Evolutionary conservation across 2,113 vertebrate species (phyloP), one percentile per base, ranked within the genome.

Genomic region (Eleginops maclovinus): DNA sequence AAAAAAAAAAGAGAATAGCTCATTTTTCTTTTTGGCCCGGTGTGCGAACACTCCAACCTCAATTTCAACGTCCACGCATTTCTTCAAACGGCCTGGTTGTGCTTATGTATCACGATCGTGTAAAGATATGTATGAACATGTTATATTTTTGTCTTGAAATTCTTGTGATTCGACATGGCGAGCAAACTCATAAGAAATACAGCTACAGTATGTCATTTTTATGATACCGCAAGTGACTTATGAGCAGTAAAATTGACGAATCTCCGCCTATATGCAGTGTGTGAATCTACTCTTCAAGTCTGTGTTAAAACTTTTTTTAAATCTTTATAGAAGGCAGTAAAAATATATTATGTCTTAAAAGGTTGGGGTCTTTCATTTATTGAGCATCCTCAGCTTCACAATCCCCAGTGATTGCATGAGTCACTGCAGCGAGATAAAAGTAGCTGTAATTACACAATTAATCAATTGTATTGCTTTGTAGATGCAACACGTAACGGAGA

Each of bases 361-460:
- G 71, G 43, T 60, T 72, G 63, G 43, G 40, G 9, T 58, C 66
- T 68, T 82, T 62, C 69, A 51, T 84, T 87, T 72, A 66, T 14
- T 65, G 14, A 79, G 77, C 58, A 64, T 69, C 84, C 75, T 83
- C 43, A 46, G 59, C 68, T 66, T 43, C 47, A 5, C 15, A 61
- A 58, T 24, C 69, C 70, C 67, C 47, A 36, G 8, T 47, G 31
- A 36, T 69, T 77, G 66, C 79, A 44, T 15, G 61, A 74, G 63
- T 70, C 72, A 60, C 44, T 59, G 78, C 75, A 58, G 76, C 61
- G 4, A 72, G 77, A 84, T 76, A 77, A 75, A 73, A 77, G 63
- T 65, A 61, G 64, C 74, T 71, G 67, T 91, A 91, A 90, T 91
- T 91, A 81, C 75, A 81, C 83, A 75, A 90, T 90, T 87, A 88